Base-by-base conservation (phyloP, 2,113 vertebrate genomes). In the Columba livia region DNA sequence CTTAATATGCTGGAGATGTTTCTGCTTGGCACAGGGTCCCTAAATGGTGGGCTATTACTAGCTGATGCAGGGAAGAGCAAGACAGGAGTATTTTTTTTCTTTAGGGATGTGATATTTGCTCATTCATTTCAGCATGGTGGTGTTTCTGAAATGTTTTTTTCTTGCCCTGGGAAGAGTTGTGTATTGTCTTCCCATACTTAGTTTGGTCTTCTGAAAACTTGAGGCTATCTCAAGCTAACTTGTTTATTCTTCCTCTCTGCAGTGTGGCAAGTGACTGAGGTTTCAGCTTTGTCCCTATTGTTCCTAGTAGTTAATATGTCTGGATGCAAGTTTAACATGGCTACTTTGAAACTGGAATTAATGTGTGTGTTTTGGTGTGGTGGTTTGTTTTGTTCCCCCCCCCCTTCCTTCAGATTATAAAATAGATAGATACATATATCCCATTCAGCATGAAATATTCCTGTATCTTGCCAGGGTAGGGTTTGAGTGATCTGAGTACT, bases 61-160 rank as follows among this genome's bases (percentile, higher is more conserved):
- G 51, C 7, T 62, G 40, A 54, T 71, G 62, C n/a, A 36, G 40
- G 12, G 31, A 75, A 75, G 54, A 32, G 32, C 38, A 79, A 64
- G 44, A 34, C 0, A 1, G n/a, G 31, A 85, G 1, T 28, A 2
- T 7, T 12, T 36, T 38, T 6, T 38, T 28, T 31, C 58, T 51
- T 24, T 47, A 61, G 2, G 3, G 9, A 13, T 94, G 6, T 34
- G 38, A 14, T 62, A 56, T 17, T 62, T 9, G 23, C 8, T 61
- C 11, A 38, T 51, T 82, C 14, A 31, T 71, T 85, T 85, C 4
- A 50, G 56, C 24, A 6, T 79, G 14, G 5, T 53, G 25, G 32
- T 82, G 74, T 25, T 86, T 80, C 50, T 48, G 58, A 60, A 61
- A 34, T 0, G 0, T 7, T 4, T 47, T 69, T 91, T 74, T 15